Percentiles rank a stretch among this genome's conserved stretches.
These are phyloP conservation scores for Augochlorella aurata DNA, from an alignment of 2,888 invertebrate species.

Conservation along the genomic window DNA sequence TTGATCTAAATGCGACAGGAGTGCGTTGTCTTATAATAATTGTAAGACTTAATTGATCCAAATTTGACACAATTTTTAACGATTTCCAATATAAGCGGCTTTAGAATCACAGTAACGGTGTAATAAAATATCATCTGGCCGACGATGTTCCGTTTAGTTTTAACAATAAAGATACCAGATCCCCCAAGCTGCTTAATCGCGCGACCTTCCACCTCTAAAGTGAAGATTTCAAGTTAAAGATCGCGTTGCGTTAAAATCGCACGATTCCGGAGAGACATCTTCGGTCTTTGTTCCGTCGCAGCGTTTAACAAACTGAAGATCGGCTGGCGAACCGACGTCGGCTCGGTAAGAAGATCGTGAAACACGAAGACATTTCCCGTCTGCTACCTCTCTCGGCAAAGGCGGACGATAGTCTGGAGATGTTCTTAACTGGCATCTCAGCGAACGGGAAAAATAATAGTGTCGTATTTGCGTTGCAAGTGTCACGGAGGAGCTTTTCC, in stretches of 20 bases:
- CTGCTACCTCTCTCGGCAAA: conserved; percentile 21
- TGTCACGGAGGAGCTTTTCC: conserved; percentile 72
- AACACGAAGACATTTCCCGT: neutral
- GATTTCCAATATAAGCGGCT: too few relatives aligned
- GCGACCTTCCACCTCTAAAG: neutral
- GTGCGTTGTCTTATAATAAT: too few relatives aligned
- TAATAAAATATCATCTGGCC: too few relatives aligned
- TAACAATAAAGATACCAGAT: too few relatives aligned
- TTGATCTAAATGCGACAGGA: too few relatives aligned
- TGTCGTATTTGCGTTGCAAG: conserved; percentile 76
- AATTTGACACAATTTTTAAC: too few relatives aligned
- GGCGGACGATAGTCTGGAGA: conserved; percentile 42
- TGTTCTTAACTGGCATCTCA: conserved; percentile 61
- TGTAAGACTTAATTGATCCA: too few relatives aligned
- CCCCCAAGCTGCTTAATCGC: neutral
- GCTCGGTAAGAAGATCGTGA: neutral
- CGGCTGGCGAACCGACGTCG: neutral
- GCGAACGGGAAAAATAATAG: conserved; percentile 68
- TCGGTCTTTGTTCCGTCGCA: neutral
- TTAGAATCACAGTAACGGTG: too few relatives aligned
- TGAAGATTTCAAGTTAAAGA: neutral
- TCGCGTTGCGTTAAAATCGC: neutral
- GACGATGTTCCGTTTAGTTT: too few relatives aligned
- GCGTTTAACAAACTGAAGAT: neutral
- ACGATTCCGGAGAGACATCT: neutral